phyloP scores from a whole-genome alignment of 2,888 invertebrate species.

The Lepidocyrtinus sp. region DNA sequence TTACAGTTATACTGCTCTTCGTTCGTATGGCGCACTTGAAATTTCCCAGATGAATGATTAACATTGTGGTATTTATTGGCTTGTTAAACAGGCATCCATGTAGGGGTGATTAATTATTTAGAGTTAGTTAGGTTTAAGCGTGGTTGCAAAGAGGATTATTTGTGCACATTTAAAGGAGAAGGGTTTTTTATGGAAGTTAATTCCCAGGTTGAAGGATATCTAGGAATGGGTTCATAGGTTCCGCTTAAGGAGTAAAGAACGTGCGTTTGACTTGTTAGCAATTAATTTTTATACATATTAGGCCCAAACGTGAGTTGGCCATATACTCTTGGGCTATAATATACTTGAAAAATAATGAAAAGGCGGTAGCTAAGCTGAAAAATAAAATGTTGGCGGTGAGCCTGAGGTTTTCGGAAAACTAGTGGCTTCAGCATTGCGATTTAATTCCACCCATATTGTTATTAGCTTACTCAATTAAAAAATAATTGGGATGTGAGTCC shows the following conservation, averaged over 20 bases:
- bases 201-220: no score
- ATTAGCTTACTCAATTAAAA: constrained; percentile 8
- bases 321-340: no score
- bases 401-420: constrained; percentile 12
- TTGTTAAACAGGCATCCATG: background rate
- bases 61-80: background rate
- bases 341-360: no score
- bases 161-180: background rate
- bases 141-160: background rate
- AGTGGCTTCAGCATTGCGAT: background rate
- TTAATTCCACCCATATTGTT: background rate
- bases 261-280: no score
- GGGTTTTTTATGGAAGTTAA: no score
- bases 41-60: background rate
- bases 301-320: no score
- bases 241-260: no score
- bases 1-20: no score
- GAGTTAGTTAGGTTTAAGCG: background rate
- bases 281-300: no score
- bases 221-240: no score
- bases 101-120: background rate
- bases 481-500: no score
- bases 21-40: background rate
- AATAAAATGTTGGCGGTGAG: constrained; percentile 5
- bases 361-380: no score